These are phyloP conservation scores for Pyrochroa serraticornis DNA, from an alignment of 2,888 invertebrate species.

Conservation along the genomic window DNA sequence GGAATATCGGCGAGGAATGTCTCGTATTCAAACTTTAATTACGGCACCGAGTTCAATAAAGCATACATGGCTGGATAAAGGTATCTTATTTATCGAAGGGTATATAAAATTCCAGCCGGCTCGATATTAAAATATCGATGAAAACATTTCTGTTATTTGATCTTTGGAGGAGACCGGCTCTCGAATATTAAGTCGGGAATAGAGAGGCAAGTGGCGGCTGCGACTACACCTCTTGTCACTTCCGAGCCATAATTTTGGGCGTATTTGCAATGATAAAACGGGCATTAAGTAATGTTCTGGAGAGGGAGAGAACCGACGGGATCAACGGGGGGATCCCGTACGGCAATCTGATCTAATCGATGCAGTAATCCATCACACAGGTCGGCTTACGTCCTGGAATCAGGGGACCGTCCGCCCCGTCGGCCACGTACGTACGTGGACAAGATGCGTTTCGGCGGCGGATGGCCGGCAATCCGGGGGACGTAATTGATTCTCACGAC, in stretches of 20 bases:
- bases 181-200: conserved; percentile 35
- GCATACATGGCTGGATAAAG: conserved; percentile 49
- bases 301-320: conserved; percentile 21
- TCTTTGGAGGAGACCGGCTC: conserved; percentile 40
- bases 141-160: conserved; percentile 50
- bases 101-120: conserved; percentile 49
- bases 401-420: conserved; percentile 39
- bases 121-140: conserved; percentile 52
- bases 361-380: conserved; percentile 58
- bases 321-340: conserved; percentile 38
- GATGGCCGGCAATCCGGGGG: too few species aligned
- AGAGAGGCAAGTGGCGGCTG: neutral
- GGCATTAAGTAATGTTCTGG: conserved; percentile 12
- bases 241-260: neutral
- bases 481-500: too few species aligned
- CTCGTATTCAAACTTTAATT: conserved; percentile 43
- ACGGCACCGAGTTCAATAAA: conserved; percentile 46
- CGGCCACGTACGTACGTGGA: conserved; percentile 34
- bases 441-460: conserved; percentile 39
- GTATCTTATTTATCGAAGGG: conserved; percentile 46
- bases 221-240: too few species aligned
- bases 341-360: conserved; percentile 59
- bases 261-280: conserved; percentile 23
- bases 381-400: conserved; percentile 45
- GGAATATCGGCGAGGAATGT: conserved; percentile 30